These are phyloP conservation scores for Sebastes vulpes DNA, from an alignment of 2,797 vertebrate genomes.

Conservation along the genomic window DNA sequence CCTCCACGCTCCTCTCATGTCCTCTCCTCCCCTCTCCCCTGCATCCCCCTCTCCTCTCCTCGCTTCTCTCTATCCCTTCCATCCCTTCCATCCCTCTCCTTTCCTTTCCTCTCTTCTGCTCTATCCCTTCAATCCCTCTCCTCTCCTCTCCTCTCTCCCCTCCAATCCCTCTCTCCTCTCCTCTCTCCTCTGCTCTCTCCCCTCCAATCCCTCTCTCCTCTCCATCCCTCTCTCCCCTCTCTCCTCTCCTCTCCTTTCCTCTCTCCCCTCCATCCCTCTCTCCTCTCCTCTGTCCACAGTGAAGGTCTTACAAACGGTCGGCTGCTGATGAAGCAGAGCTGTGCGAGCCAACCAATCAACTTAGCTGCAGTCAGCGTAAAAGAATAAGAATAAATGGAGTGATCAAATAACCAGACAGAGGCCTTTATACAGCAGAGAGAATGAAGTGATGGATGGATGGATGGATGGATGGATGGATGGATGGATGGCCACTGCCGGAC, in stretches of 20 bases:
- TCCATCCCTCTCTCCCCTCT: neutral
- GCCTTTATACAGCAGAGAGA: neutral
- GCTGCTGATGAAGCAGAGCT: conserved; percentile 24
- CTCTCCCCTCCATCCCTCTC: neutral
- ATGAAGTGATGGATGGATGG: neutral
- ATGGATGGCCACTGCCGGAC: neutral
- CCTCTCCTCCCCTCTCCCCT: neutral
- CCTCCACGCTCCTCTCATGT: too few species aligned
- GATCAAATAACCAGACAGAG: conserved; percentile 10
- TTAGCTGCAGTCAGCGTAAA: conserved; percentile 11
- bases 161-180: too few species aligned
- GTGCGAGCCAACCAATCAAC: neutral
- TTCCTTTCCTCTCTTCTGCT: too few species aligned
- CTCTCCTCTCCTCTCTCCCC: too few species aligned
- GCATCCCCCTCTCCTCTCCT: too few species aligned
- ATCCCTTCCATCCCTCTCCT: too few species aligned
- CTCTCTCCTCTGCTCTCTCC: neutral
- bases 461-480: neutral
- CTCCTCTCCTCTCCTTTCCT: too few species aligned
- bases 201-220: neutral
- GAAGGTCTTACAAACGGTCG: neutral
- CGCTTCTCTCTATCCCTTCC: too few species aligned
- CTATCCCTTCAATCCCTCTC: too few species aligned
- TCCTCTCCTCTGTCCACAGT: neutral
- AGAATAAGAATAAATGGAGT: conserved; percentile 19